Conservation (phyloP, 2,113 vertebrate species). For the Indicator maculatus region DNA sequence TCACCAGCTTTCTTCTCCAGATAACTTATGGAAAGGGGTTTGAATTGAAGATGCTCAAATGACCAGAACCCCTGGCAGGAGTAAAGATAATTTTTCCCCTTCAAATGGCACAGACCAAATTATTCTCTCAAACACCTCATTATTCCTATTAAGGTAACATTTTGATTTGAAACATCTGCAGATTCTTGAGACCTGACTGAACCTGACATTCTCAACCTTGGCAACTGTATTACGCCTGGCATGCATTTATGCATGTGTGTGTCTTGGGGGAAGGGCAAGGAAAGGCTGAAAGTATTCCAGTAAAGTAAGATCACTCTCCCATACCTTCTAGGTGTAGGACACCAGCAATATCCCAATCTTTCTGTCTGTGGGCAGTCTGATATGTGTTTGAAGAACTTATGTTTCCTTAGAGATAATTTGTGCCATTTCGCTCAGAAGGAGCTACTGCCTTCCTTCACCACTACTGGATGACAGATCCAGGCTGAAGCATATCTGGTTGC, state of each 20-base stretch:
- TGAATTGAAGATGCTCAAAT: not conserved
- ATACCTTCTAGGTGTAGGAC: not conserved
- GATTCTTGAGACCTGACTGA: slow-evolving; percentile 72
- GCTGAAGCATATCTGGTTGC: not conserved
- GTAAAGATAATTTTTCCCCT: slow-evolving; percentile 44
- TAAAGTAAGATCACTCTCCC: not conserved
- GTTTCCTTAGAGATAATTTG: not conserved
- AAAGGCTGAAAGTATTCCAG: not conserved
- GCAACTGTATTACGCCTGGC: slow-evolving; percentile 71
- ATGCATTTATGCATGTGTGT: not conserved
- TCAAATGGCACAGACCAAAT: slow-evolving; percentile 52
- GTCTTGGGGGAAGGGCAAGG: not conserved
- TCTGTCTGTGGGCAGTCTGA: not conserved
- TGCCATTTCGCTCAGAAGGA: not conserved
- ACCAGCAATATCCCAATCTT: not conserved
- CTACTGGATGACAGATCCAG: not conserved
- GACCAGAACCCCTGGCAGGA: not conserved
- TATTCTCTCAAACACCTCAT: slow-evolving; percentile 66
- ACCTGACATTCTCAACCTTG: slow-evolving; percentile 67
- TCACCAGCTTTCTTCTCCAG: not conserved
- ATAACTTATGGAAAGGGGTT: not conserved
- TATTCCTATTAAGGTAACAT: slow-evolving; percentile 75
- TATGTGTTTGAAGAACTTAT: not conserved
- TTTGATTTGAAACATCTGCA: slow-evolving; percentile 80
- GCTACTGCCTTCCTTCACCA: not conserved